Evolutionary conservation across 1,140 invertebrate species (phyloP).

Genomic region (Drosophila subobscura): DNA sequence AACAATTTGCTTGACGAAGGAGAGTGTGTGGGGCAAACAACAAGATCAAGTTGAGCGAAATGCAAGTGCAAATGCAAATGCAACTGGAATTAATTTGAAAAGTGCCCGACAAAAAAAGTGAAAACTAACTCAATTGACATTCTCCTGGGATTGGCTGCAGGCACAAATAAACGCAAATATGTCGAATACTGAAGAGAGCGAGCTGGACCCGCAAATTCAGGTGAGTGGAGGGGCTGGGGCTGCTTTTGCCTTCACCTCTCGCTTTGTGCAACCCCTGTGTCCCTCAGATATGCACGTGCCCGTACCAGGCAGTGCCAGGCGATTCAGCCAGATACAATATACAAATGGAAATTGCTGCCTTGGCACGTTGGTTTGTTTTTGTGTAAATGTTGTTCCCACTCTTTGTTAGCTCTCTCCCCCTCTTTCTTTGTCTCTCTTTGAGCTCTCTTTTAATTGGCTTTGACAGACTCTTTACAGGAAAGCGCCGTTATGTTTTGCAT

Average conservation of each 20-base stretch:
- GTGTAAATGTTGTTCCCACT: neutral
- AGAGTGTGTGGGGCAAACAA: constrained; percentile 18
- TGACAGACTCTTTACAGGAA: constrained; percentile 42
- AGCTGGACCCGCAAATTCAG: constrained; percentile 86
- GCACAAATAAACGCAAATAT: constrained; percentile 58
- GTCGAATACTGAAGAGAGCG: constrained; percentile 73
- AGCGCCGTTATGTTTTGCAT: constrained; percentile 34
- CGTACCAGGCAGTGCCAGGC: constrained; percentile 43
- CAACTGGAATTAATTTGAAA: constrained; percentile 42
- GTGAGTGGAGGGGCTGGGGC: constrained; percentile 68
- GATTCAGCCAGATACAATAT: constrained; percentile 10
- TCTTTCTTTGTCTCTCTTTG: constrained; percentile 5
- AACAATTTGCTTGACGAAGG: constrained; percentile 16
- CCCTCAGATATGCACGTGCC: constrained; percentile 7
- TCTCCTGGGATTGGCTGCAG: constrained; percentile 7
- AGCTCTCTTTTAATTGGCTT: constrained; percentile 43
- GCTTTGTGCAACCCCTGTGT: constrained; percentile 6
- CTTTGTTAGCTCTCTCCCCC: constrained; percentile 31
- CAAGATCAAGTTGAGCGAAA: constrained; percentile 37
- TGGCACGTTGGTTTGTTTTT: constrained; percentile 58
- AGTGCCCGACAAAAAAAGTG: constrained; percentile 47
- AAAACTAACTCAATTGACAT: constrained; percentile 36
- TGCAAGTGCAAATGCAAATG: constrained; percentile 32
- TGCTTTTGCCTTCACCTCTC: neutral
- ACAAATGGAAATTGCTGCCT: constrained; percentile 35